Evolutionary conservation across 2,888 invertebrate species (phyloP), one percentile per base, ranked within the genome.

Genomic region (Stomorhina lunata): DNA sequence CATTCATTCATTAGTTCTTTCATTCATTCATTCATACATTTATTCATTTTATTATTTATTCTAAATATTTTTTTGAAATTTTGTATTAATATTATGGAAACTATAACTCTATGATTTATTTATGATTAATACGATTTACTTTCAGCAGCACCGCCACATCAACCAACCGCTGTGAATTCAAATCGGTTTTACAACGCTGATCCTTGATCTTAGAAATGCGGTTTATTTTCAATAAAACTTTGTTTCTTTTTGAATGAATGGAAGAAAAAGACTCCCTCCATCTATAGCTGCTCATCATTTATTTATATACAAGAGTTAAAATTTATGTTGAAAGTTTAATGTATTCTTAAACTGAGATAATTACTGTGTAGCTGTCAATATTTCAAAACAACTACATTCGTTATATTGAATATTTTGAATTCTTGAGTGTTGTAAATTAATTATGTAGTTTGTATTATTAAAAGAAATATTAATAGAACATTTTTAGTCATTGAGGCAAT

Each of bases 341-440:
- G 63, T 77, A 63, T 78, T 78, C 68, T 57, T 57, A 57, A 57
- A 77, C 73, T 65, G 68, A 68, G 78, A 78, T 81, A 78, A 81
- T 81, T 81, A 68, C 78, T 63, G 57, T 63, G 73, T 73, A 78
- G 78, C 57, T 81, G 81, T 59, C 72, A 68, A 68, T 78, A 69
- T 40, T 50, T 73, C 65, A 15, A 37, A 73, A 63, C 17, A 57
- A 65, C 22, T 57, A 65, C 65, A 45, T 27, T 43, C 34, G 29
- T 22, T 73, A 61, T 68, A 66, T 72, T 72, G 34, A 17, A 32
- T 57, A 22, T 10, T 40, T 20, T 17, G 17, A 32, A 10, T 57
- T 45, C 22, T 43, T 2, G 4, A 57, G 6, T 22, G 9, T 4
- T 32, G 40, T 43, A 25, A 4, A 32, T n/a, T 15, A 37, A 0